A percentile compares a stretch with the other conserved stretches of the same genome.
These are phyloP conservation scores for Cosmopolites sordidus DNA, from an alignment of 2,888 invertebrate species.

Conservation along the genomic window DNA sequence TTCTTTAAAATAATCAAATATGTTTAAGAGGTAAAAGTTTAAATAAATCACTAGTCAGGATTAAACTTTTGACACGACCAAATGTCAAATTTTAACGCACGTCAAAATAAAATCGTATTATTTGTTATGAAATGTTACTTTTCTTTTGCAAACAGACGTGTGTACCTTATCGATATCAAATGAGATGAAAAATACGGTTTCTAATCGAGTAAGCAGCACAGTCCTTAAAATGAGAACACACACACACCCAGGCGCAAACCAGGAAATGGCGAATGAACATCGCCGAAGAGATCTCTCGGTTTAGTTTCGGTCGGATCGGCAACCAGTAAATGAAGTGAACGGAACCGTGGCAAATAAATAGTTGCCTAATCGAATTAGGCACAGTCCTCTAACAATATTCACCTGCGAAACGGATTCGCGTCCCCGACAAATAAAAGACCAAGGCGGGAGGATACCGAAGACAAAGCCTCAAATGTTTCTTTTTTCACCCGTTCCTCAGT, in stretches of 20 bases:
- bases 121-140: no score
- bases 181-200: slow-evolving; percentile 7
- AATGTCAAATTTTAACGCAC: no score
- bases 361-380: slow-evolving; percentile 46
- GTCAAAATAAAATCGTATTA: no score
- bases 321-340: slow-evolving; percentile 48
- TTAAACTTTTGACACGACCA: no score
- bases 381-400: slow-evolving; percentile 15
- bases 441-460: background rate
- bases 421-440: background rate
- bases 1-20: no score
- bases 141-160: background rate
- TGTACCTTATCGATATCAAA: background rate
- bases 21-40: no score
- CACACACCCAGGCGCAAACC: slow-evolving; percentile 11
- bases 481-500: no score
- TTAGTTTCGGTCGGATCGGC: slow-evolving; percentile 39
- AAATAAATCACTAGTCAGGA: no score
- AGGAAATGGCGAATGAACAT: slow-evolving; percentile 31
- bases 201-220: slow-evolving; percentile 18
- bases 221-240: slow-evolving; percentile 11
- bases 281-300: slow-evolving; percentile 32
- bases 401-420: slow-evolving; percentile 8
- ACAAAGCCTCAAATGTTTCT: no score
- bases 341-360: slow-evolving; percentile 45